A percentile compares a stretch with the other conserved stretches of the same genome.
These are phyloP conservation scores for Bimastos eiseni DNA, from an alignment of 2,888 invertebrate species.

Conservation along the genomic window DNA sequence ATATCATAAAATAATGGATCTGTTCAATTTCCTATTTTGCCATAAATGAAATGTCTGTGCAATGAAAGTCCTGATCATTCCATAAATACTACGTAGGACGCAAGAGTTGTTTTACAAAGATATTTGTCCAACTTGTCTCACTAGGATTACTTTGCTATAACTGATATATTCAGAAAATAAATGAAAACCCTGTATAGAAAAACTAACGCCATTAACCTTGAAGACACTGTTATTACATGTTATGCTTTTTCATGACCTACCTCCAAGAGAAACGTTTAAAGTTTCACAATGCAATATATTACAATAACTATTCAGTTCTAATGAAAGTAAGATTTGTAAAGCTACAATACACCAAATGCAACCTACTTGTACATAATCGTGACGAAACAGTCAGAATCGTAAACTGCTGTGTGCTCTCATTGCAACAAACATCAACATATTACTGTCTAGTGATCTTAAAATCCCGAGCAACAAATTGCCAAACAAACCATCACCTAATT, in stretches of 20 bases:
- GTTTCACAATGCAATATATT: slow-evolving; percentile 13
- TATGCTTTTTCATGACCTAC: background rate
- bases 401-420: background rate
- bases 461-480: background rate
- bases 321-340: background rate
- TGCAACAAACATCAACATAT: background rate
- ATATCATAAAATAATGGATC: no score
- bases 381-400: slow-evolving; percentile 13
- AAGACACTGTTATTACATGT: background rate
- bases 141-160: background rate
- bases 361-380: background rate
- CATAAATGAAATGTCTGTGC: no score
- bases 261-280: background rate
- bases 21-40: no score
- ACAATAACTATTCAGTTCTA: background rate
- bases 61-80: no score
- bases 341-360: slow-evolving; percentile 1
- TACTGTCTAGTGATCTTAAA: background rate
- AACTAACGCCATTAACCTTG: background rate
- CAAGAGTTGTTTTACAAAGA: no score
- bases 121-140: no score
- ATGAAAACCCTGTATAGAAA: background rate
- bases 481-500: slow-evolving; percentile 5
- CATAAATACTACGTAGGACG: no score
- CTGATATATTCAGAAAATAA: background rate